Conservation (phyloP, 2,113 vertebrate species). For the Hippopotamus amphibius region DNA sequence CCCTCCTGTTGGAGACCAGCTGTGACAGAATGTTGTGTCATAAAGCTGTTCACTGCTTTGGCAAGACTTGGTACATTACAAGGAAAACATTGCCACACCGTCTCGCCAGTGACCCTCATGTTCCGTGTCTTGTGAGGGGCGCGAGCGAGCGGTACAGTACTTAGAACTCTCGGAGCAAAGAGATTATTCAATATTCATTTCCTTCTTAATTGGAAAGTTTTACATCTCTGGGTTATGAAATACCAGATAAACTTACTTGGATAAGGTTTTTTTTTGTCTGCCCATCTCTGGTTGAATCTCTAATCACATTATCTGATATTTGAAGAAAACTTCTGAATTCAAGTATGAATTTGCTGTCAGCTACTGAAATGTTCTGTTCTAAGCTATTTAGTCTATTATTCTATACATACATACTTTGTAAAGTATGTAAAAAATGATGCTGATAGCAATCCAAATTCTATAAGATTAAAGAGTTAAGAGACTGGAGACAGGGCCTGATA, state of each 20-base stretch:
- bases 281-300: neutral
- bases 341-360: neutral
- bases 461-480: neutral
- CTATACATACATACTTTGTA: neutral
- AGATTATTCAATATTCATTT: neutral
- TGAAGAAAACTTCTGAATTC: conserved; percentile 25
- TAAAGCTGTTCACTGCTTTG: conserved; percentile 48
- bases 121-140: conserved; percentile 53
- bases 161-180: conserved; percentile 29
- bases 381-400: neutral
- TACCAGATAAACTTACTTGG: conserved; percentile 9
- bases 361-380: neutral
- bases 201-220: conserved; percentile 28
- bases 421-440: conserved; percentile 3
- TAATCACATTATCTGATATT: neutral
- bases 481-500: neutral
- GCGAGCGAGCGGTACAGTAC: neutral
- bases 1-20: neutral
- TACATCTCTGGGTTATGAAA: neutral
- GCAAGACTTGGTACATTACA: conserved; percentile 66
- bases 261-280: neutral
- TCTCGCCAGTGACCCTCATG: conserved; percentile 71
- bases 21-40: conserved; percentile 48
- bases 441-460: neutral
- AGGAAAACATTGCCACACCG: conserved; percentile 73